phyloP scores from a whole-genome alignment of 2,888 invertebrate species.

The Lepeophtheirus nordmannii region DNA sequence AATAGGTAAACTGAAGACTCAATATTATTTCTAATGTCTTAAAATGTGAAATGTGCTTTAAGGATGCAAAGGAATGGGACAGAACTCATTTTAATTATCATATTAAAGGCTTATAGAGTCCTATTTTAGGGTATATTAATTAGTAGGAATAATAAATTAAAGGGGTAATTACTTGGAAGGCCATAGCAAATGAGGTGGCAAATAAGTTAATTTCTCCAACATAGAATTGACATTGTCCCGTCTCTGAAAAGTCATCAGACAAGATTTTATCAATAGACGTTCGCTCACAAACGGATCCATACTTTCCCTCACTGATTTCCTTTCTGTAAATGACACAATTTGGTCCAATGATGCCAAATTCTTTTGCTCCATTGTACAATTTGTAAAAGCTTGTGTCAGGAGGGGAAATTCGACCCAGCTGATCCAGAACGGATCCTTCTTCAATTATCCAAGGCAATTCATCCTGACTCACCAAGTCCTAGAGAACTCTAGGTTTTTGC shows the following conservation, averaged over 20 bases:
- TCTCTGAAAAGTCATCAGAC: conserved; percentile 14
- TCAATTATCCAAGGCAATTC: conserved; percentile 14
- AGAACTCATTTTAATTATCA: no score
- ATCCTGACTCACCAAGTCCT: conserved; percentile 1
- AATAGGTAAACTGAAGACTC: no score
- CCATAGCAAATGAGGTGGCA: conserved; percentile 1
- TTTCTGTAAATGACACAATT: neutral
- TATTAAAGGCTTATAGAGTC: no score
- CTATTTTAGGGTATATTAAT: no score
- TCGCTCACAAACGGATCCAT: conserved; percentile 9
- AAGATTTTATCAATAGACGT: conserved; percentile 2
- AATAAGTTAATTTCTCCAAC: neutral
- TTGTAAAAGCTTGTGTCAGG: neutral
- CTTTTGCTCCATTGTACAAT: neutral
- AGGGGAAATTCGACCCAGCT: neutral
- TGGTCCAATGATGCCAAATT: neutral
- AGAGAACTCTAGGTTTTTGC: neutral
- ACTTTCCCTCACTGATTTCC: neutral
- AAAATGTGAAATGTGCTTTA: no score
- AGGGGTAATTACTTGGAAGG: no score
- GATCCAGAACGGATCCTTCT: conserved; percentile 7
- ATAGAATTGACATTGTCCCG: neutral
- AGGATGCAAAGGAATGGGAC: no score
- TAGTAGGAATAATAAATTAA: no score
- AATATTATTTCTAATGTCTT: no score